Conservation (phyloP, 2,113 vertebrate genomes). For the Hoplias malabaricus region DNA sequence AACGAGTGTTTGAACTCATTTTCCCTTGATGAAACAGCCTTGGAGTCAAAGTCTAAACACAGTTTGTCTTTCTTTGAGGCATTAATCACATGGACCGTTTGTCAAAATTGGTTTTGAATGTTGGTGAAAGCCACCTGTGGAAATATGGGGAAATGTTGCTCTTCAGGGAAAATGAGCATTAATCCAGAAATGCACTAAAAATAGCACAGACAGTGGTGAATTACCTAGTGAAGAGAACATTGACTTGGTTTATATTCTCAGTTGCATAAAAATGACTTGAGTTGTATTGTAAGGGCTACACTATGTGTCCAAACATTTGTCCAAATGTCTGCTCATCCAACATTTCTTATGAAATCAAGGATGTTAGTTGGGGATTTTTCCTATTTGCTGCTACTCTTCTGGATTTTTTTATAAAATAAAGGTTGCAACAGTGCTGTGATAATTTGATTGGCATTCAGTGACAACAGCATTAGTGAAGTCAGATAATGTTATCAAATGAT, state of each 20-base stretch:
- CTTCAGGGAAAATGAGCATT: background rate
- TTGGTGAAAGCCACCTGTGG: background rate
- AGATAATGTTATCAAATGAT: too few relatives aligned
- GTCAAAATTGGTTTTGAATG: background rate
- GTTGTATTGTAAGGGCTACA: background rate
- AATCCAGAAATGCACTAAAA: background rate
- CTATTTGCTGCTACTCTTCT: too few relatives aligned
- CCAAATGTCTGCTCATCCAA: too few relatives aligned
- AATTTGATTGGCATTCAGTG: too few relatives aligned
- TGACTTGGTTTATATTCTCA: background rate
- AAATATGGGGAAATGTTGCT: background rate
- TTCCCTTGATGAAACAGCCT: slow-evolving; percentile 2
- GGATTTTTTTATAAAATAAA: too few relatives aligned
- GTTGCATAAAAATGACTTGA: background rate
- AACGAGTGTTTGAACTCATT: background rate
- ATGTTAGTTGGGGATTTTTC: too few relatives aligned
- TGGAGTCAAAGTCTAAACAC: background rate
- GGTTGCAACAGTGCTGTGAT: too few relatives aligned
- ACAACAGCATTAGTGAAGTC: too few relatives aligned
- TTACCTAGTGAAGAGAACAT: background rate
- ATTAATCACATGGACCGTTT: background rate
- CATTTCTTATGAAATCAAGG: too few relatives aligned
- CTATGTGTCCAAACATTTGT: too few relatives aligned
- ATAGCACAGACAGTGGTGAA: background rate
- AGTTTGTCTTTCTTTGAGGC: background rate